phyloP scores from a whole-genome alignment of 2,888 invertebrate species.

The Chelonus formosanus region DNA sequence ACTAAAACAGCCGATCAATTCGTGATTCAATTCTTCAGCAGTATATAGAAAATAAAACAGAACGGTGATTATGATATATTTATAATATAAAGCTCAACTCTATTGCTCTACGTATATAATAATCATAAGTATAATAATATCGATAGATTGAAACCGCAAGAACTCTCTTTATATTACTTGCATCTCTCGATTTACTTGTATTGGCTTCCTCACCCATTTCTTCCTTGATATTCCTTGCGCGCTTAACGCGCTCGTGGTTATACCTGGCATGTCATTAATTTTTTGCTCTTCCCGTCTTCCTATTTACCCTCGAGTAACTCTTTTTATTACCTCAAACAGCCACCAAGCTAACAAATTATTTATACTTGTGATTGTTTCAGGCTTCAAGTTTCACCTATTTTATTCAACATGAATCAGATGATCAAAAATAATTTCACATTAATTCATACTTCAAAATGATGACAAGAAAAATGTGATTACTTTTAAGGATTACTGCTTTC shows the following conservation, averaged over 20 bases:
- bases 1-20: too few species aligned
- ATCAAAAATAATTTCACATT: background rate
- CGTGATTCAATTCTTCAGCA: slow-evolving; percentile 22
- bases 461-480: background rate
- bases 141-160: slow-evolving; percentile 34
- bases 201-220: background rate
- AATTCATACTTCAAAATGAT: background rate
- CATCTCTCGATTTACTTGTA: background rate
- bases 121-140: slow-evolving; percentile 29
- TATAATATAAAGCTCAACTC: slow-evolving; percentile 7
- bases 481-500: background rate
- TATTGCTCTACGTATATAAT: slow-evolving; percentile 10
- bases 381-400: background rate
- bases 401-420: background rate
- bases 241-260: slow-evolving; percentile 33
- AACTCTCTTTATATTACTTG: background rate
- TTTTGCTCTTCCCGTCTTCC: slow-evolving; percentile 5
- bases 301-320: background rate
- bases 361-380: background rate
- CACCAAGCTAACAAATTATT: too few species aligned
- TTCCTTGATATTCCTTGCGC: slow-evolving; percentile 6
- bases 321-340: background rate
- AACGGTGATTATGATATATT: slow-evolving; percentile 25
- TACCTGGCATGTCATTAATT: slow-evolving; percentile 31
- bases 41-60: slow-evolving; percentile 6